These are phyloP conservation scores for Drosophila lowei DNA, from an alignment of 1,140 invertebrate species.

Conservation along the genomic window DNA sequence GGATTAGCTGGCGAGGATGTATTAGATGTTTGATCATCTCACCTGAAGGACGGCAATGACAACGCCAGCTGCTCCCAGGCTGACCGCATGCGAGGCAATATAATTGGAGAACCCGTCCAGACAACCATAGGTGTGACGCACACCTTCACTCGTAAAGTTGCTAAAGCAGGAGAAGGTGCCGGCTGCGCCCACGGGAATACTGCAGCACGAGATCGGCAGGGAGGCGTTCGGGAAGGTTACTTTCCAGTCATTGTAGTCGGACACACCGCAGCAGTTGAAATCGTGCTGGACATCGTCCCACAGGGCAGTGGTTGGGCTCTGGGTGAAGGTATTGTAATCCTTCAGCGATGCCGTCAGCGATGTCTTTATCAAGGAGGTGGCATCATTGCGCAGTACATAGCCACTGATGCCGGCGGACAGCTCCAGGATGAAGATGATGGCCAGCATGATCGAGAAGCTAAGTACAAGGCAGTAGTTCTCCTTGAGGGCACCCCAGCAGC, in stretches of 20 bases:
- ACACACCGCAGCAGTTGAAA: slow-evolving; percentile 90
- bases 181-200: slow-evolving; percentile 81
- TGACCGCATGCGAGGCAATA: slow-evolving; percentile 87
- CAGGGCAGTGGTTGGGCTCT: slow-evolving; percentile 78
- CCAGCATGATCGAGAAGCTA: slow-evolving; percentile 89
- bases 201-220: slow-evolving; percentile 88
- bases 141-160: not conserved
- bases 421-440: slow-evolving; percentile 91
- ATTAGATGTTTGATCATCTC: slow-evolving; percentile 2
- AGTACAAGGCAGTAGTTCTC: slow-evolving; percentile 93
- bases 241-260: slow-evolving; percentile 86
- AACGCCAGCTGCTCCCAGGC: slow-evolving; percentile 89
- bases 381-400: slow-evolving; percentile 88
- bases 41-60: slow-evolving; percentile 91
- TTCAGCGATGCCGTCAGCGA: slow-evolving; percentile 85
- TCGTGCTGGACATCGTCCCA: slow-evolving; percentile 87
- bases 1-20: not conserved
- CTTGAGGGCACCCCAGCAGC: slow-evolving; percentile 93
- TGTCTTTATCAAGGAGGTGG: slow-evolving; percentile 83
- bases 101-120: slow-evolving; percentile 85
- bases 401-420: slow-evolving; percentile 91
- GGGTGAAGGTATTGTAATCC: slow-evolving; percentile 82
- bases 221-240: slow-evolving; percentile 29
- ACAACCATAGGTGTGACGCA: slow-evolving; percentile 84
- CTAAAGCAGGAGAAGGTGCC: slow-evolving; percentile 83